phyloP scores from a whole-genome alignment of 1,140 invertebrate species.

The Cylas formicarius region DNA sequence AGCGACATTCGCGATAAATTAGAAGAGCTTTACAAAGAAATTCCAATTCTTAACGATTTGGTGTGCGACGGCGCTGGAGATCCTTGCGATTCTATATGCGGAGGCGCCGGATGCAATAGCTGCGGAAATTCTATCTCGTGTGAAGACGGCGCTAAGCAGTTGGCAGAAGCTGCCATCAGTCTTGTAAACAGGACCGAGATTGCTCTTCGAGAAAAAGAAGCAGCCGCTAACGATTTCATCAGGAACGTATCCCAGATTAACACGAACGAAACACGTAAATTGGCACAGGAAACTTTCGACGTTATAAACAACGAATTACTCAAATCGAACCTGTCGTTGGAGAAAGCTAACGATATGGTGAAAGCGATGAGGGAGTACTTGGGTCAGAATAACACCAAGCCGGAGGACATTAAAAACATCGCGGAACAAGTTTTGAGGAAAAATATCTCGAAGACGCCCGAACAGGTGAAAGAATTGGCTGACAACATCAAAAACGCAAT shows the following conservation, averaged over 20 bases:
- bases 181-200: slow-evolving; percentile 77
- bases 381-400: slow-evolving; percentile 65
- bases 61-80: slow-evolving; percentile 81
- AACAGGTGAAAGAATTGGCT: slow-evolving; percentile 78
- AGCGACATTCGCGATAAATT: slow-evolving; percentile 58
- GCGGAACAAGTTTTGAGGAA: slow-evolving; percentile 65
- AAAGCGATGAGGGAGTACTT: slow-evolving; percentile 69
- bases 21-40: slow-evolving; percentile 55
- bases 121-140: slow-evolving; percentile 84
- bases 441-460: slow-evolving; percentile 50
- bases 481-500: slow-evolving; percentile 80
- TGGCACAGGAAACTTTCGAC: slow-evolving; percentile 32
- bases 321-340: slow-evolving; percentile 40
- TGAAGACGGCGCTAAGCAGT: slow-evolving; percentile 78
- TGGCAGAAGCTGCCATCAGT: slow-evolving; percentile 75
- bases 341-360: slow-evolving; percentile 51
- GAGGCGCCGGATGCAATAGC: slow-evolving; percentile 85
- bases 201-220: slow-evolving; percentile 72
- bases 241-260: slow-evolving; percentile 47
- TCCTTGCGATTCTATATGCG: slow-evolving; percentile 84
- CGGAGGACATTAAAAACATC: slow-evolving; percentile 70
- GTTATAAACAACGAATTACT: slow-evolving; percentile 26
- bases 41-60: slow-evolving; percentile 76
- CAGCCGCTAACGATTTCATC: slow-evolving; percentile 62
- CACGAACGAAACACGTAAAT: slow-evolving; percentile 31